These are phyloP conservation scores for Eristalis tenax DNA, from an alignment of 2,888 invertebrate genomes.

Conservation along the genomic window DNA sequence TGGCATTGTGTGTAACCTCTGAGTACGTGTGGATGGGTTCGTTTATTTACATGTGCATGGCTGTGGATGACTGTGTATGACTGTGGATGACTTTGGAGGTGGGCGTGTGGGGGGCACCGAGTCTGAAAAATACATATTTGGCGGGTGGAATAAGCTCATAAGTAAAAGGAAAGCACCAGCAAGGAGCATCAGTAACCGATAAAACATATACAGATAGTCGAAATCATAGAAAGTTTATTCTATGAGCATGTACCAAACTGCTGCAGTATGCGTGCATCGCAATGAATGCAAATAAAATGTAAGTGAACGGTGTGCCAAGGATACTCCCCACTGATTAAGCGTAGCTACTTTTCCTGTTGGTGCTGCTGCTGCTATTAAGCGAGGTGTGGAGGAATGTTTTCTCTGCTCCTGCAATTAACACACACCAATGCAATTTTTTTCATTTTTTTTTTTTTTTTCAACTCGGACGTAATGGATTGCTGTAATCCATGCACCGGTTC, in stretches of 20 bases:
- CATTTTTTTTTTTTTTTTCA: too few relatives aligned
- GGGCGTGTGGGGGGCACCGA: too few relatives aligned
- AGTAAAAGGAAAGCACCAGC: conserved; percentile 40
- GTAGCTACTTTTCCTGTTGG: neutral
- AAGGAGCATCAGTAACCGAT: conserved; percentile 11
- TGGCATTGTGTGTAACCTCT: conserved; percentile 12
- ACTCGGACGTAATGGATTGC: conserved; percentile 1
- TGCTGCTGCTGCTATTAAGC: neutral
- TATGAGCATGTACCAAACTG: neutral
- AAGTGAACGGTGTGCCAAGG: conserved; percentile 56
- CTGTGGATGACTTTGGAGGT: neutral
- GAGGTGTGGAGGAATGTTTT: neutral
- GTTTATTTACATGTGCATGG: conserved; percentile 38
- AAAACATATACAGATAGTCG: neutral
- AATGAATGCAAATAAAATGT: conserved; percentile 65
- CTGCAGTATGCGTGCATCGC: conserved; percentile 9
- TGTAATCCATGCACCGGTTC: conserved; percentile 14
- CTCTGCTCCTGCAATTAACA: conserved; percentile 9
- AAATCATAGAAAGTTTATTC: neutral
- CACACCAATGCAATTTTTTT: neutral
- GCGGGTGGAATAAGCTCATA: conserved; percentile 25
- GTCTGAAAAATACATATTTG: conserved; percentile 1
- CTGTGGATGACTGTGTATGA: conserved; percentile 2
- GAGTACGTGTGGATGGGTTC: neutral
- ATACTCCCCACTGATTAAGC: conserved; percentile 42